phyloP scores from a whole-genome alignment of 2,113 vertebrate species.

The Limnothrissa miodon region DNA sequence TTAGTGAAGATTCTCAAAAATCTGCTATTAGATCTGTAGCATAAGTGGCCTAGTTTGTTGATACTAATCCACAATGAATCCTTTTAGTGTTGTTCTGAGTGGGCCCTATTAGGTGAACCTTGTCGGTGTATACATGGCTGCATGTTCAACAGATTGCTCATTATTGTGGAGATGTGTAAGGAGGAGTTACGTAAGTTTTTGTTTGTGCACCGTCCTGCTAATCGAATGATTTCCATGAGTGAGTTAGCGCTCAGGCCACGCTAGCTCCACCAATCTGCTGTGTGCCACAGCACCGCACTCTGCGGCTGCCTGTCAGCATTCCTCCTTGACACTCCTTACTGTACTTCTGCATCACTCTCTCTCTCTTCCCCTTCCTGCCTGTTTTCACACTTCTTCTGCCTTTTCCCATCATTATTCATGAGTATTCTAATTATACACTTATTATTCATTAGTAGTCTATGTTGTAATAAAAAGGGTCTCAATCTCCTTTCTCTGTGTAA shows the following conservation, averaged over 20 bases:
- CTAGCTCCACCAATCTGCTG: constrained; percentile 33
- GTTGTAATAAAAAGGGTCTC: background rate
- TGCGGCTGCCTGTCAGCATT: background rate
- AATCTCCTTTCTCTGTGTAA: background rate
- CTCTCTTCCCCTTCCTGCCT: background rate
- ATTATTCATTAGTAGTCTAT: too few relatives aligned
- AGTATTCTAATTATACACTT: background rate
- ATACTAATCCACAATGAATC: background rate
- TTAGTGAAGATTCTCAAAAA: background rate
- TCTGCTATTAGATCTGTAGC: background rate
- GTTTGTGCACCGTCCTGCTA: constrained; percentile 27
- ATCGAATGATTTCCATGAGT: constrained; percentile 39
- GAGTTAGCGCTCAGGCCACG: constrained; percentile 4
- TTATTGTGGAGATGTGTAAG: constrained; percentile 24
- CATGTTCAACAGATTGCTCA: constrained; percentile 17
- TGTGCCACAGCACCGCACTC: constrained; percentile 21
- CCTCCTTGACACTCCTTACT: background rate
- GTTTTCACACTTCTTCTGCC: background rate
- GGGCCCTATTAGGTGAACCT: background rate
- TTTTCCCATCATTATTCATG: background rate
- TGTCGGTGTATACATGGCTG: background rate
- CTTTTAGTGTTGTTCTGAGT: background rate
- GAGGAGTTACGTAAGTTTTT: constrained; percentile 31
- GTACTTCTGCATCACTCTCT: background rate
- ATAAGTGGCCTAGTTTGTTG: background rate